Evolutionary conservation across 2,888 invertebrate genomes (phyloP), one percentile per base, ranked within the genome.

Genomic region (Leptogaster cylindrica): DNA sequence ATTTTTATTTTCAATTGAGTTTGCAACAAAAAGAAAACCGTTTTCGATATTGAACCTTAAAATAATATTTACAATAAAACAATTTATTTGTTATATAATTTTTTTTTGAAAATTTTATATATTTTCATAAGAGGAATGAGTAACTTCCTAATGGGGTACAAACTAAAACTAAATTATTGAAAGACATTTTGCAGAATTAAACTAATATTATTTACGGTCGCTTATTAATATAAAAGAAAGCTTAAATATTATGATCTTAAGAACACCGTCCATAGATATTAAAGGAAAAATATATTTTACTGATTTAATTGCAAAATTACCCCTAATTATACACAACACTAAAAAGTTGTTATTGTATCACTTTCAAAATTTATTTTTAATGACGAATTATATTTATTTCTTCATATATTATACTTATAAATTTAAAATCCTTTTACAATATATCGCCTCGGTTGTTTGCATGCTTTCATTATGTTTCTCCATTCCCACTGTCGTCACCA

Each of bases 401-500:
- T n/a, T n/a, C n/a, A n/a, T n/a, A n/a, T n/a, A n/a, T n/a, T n/a
- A n/a, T 52, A 52, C 18, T 52, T 52, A 52, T 52, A 33, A 52
- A 18, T 52, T 27, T 52, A 52, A 52, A 31, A 52, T 16, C 52
- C 20, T 52, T 52, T 18, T 33, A 52, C 33, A 33, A 8, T 52
- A 28, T 46, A 25, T 25, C 23, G 23, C 20, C 25, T 46, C 33
- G 52, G 36, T 10, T 3, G 12, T 10, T 10, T 36, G 36, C 10
- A 18, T 8, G 16, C n/a, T n/a, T 31, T 52, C 52, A 79, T 79
- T 80, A 77, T 71, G 78, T 92, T 84, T 94, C 94, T 72, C 93
- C 94, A 82, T 94, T 94, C 73, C 93, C 94, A 82, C 93, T 93
- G 82, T 94, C 93, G 79, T 93, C 93, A 66, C 89, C 93, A 75